Base-by-base conservation (phyloP, 2,888 invertebrate genomes). In the Sesamia inferens region DNA sequence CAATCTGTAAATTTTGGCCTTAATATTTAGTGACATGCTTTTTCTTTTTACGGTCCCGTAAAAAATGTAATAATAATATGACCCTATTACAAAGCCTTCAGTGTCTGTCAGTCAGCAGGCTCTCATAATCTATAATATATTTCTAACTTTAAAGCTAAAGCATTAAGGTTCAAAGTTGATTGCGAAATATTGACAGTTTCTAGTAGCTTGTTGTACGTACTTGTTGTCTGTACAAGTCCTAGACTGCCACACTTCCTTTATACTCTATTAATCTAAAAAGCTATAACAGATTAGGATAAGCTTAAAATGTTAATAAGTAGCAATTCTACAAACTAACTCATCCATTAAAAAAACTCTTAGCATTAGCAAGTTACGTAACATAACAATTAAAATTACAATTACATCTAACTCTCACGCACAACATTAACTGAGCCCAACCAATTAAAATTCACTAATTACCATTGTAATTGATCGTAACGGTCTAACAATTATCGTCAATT, bases 391-490 rank as follows among this genome's bases (percentile, higher is more conserved):
- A 76, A 85, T 62, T 79, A 82, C 77, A 82, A 87, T 83, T 77
- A 85, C 71, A 82, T 75, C 55, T 70, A 55, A 74, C 79, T 64
- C 65, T 63, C 65, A 68, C 63, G 47, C 66, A 51, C 82, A 87
- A 87, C 85, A 82, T 85, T 66, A 64, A 51, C 66, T 75, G 69
- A 70, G 63, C 63, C 59, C 7, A 65, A 62, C 63, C 74, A 71
- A 84, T 83, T 85, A 81, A 69, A 81, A 82, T 81, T 82, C 78
- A 84, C 76, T 84, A 85, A 86, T 86, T 85, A 79, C 83, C 10
- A 78, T 65, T 79, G 74, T 81, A 84, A 81, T 74, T 74, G 76
- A 78, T 81, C 31, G 69, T 87, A 87, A 85, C 87, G 81, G 87
- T 78, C 51, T 69, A 65, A 78, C 71, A 78, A 79, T 78, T 74